Base-by-base conservation (phyloP, 2,113 vertebrate genomes). In the Hiodon alosoides region DNA sequence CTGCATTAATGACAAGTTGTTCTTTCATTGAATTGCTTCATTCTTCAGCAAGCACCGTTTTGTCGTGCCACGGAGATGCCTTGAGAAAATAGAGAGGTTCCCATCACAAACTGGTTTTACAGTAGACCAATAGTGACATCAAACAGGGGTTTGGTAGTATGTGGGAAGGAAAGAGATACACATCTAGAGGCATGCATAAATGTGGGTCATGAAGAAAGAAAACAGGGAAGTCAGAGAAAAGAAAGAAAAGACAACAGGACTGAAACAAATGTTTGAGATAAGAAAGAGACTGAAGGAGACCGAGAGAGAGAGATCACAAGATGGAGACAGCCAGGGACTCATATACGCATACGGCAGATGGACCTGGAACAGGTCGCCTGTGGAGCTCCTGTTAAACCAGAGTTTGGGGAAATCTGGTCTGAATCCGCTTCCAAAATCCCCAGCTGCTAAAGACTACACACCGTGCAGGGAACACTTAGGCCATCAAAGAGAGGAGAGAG, bases 201-300 rank as follows among this genome's bases (percentile, higher is more conserved):
- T 83, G 82, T 83, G 79, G 84, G 85, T 85, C 86, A 86, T 2
- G 57, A 11, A 67, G 2, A 13, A 61, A 10, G 58, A 52, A 47
- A 11, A 65, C 31, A n/a, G 60, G 48, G 60, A 75, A 31, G 67
- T 61, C 72, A 13, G 4, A 67, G 10, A 58, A 16, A 5, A 5
- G 0, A 47, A 69, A 55, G 69, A 51, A 14, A 11, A 64, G 54
- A 9, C 5, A 48, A 53, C n/a, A 46, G 16, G 13, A 64, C 16
- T 69, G 14, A 79, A 55, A 9, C 51, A 17, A 50, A 31, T 64
- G 68, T 11, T 3, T 11, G 3, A 13, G 4, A 11, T 5, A n/a
- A 60, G 8, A 4, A 3, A 8, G 5, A 55, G 60, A 69, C 66
- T 11, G 59, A 48, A 8, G 57, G 50, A 52, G 48, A 53, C 14